Base-by-base conservation (phyloP, 1,140 invertebrate genomes). In the Drosophila pseudoananassae region DNA sequence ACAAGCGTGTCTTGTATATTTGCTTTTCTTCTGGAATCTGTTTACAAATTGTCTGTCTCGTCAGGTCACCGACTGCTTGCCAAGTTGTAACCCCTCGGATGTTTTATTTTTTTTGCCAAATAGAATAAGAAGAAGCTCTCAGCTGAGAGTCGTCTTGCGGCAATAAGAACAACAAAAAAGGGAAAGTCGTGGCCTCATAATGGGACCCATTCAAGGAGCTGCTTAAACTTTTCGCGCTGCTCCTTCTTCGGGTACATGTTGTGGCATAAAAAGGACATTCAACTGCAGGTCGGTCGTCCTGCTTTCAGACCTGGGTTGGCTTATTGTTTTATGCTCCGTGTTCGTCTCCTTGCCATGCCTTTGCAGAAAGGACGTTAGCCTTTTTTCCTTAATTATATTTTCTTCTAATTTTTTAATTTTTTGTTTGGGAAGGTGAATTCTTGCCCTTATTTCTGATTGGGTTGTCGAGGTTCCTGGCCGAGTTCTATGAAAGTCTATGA, bases 221-320 rank as follows among this genome's bases (percentile, higher is more conserved):
- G 25, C 51, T 76, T 20, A 47, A 68, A 47, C 51, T 51, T 66
- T 63, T 71, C 76, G 61, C 58, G 51, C n/a, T 36, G 50, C 31
- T 53, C n/a, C 50, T 54, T 38, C 40, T 27, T 69, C n/a, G 23
- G 63, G 50, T 31, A 69, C 64, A 38, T 75, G 79, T 65, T 70
- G 55, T 60, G 71, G 71, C 80, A 76, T 79, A 73, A 85, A 81
- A 77, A 81, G 81, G 81, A 85, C 81, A 81, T 85, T 85, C 77
- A 85, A 85, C 81, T 87, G 69, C 66, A 74, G 77, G 77, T 76
- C 58, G 65, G 47, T 61, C 15, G 47, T 38, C 47, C 64, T 70
- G 31, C 25, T 38, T 56, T 58, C 33, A 10, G 40, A 43, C 40
- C 14, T 8, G 14, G 14, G 40, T 43, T 43, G 40, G 14, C 72